Evolutionary conservation across 2,113 vertebrate species (phyloP), one percentile per base, ranked within the genome.

Genomic region (Nothocercus nigrocapillus): DNA sequence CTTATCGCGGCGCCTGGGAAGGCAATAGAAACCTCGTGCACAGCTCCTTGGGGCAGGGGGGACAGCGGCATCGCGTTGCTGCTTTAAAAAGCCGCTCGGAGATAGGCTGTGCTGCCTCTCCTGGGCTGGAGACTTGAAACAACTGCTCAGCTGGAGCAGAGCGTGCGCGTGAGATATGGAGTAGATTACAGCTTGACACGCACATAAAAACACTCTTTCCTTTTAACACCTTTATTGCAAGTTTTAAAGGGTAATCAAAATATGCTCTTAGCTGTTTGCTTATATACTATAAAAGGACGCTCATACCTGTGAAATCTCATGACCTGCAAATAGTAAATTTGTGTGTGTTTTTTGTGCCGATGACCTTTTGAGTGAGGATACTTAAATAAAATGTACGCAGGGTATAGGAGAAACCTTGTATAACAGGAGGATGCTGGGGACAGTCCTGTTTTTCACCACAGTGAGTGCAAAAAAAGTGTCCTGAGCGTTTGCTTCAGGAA

Each of bases 201-300:
- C 95, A 96, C 32, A 49, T 94, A 95, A 94, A 95, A 95, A 83
- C 94, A 88, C 94, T 96, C 88, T 67, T 89, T 85, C 87, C 91
- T 97, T 95, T 96, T 97, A 96, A 95, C 95, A 96, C 96, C 93
- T 96, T 97, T 96, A 95, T 75, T 81, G 85, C 64, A 9, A 84
- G 90, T 91, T 97, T 97, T 97, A 95, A 96, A 96, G 92, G 92
- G 94, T 94, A 95, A 96, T 96, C 96, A 95, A 91, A 96, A 86
- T 62, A 68, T 1, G 36, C 88, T 78, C 93, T 13, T 79, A 72
- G 88, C 93, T 93, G 85, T 91, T 97, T 95, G 92, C 85, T 86
- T 67, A 72, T 20, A 0, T 75, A 87, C 95, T 83, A 44, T 94
- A 96, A 96, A 96, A 94, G 92, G 95, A 93, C 68, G 18, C 61